Percentiles rank a stretch among this genome's conserved stretches.
These are phyloP conservation scores for Steromphala cineraria DNA, from an alignment of 2,888 invertebrate species.

Conservation along the genomic window DNA sequence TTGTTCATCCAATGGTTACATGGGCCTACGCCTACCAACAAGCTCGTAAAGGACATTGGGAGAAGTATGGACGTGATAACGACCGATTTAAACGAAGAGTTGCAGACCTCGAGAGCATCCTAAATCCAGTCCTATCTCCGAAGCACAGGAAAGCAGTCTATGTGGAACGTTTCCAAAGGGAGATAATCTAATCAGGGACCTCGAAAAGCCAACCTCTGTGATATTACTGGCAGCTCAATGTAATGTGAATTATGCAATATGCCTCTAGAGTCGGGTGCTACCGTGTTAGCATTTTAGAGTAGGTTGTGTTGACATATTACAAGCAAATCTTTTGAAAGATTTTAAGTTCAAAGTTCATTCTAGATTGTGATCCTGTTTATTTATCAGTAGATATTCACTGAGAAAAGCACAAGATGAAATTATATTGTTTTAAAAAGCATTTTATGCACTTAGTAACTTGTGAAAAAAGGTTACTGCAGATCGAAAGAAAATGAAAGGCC, in stretches of 20 bases:
- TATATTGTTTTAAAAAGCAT: no score
- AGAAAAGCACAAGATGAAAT: no score
- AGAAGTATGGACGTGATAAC: slow-evolving; percentile 58
- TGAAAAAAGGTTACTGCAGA: no score
- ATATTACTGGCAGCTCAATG: neutral
- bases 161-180: neutral
- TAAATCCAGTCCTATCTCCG: slow-evolving; percentile 42
- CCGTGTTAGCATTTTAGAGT: no score
- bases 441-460: no score
- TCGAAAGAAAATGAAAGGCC: no score
- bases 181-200: neutral
- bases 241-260: neutral
- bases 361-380: no score
- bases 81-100: slow-evolving; percentile 57
- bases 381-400: no score
- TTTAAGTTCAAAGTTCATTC: no score
- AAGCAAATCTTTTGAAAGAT: no score
- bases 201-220: neutral
- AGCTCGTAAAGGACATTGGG: slow-evolving; percentile 65
- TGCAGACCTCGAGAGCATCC: slow-evolving; percentile 40
- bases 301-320: no score
- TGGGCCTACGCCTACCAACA: slow-evolving; percentile 56
- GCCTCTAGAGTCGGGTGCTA: neutral
- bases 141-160: slow-evolving; percentile 41
- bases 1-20: slow-evolving; percentile 45